Conservation (phyloP, 2,113 vertebrate genomes). For the Xenopus laevis region DNA sequence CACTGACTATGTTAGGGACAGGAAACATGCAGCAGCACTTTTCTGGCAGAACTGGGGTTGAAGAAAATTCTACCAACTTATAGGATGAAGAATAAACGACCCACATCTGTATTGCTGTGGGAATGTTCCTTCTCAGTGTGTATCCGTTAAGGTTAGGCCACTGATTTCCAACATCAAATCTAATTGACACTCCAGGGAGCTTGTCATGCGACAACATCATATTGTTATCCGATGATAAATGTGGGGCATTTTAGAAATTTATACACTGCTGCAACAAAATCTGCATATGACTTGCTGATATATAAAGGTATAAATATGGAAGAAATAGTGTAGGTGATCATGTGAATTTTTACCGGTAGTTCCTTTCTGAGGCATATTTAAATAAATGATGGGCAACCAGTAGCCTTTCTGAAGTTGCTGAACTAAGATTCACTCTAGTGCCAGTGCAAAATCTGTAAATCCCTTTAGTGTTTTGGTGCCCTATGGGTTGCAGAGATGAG, state of each 20-base stretch:
- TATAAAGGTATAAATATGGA: neutral
- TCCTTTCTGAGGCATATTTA: too few species aligned
- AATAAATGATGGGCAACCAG: too few species aligned
- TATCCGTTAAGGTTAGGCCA: constrained; percentile 35
- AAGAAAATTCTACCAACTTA: constrained; percentile 7
- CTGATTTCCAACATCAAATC: constrained; percentile 46
- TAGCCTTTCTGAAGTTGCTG: too few species aligned
- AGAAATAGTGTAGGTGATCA: neutral
- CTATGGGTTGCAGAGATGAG: too few species aligned
- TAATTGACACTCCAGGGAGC: constrained; percentile 44
- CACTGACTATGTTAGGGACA: neutral
- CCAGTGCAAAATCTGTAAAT: too few species aligned
- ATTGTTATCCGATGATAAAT: constrained; percentile 22
- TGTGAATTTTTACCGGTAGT: too few species aligned
- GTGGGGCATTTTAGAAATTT: constrained; percentile 20
- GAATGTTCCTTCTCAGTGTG: constrained; percentile 34
- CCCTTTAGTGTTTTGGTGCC: too few species aligned
- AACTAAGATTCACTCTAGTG: too few species aligned
- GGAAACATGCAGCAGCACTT: neutral
- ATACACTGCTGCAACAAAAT: constrained; percentile 1
- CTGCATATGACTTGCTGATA: neutral
- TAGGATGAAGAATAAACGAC: constrained; percentile 13
- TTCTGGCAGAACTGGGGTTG: constrained; percentile 2
- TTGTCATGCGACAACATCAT: constrained; percentile 33
- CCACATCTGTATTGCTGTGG: constrained; percentile 38